A percentile compares a stretch with the other conserved stretches of the same genome.
These are phyloP conservation scores for Xenopus borealis DNA, from an alignment of 2,113 vertebrate genomes.

Conservation along the genomic window DNA sequence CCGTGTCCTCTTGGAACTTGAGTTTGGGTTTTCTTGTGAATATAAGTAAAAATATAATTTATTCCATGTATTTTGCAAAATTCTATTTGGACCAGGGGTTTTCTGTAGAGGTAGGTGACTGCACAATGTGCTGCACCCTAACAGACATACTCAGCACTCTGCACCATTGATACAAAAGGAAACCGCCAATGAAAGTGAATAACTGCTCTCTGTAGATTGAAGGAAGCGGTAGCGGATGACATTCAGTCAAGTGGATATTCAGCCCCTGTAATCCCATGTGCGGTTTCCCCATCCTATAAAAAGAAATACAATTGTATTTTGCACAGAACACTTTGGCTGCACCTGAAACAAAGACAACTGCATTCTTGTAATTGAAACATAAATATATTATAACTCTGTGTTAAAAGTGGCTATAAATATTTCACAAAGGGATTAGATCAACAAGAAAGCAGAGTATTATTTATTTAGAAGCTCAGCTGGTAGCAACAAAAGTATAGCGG, in stretches of 20 bases:
- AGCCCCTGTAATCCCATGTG: neutral
- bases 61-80: too few relatives aligned
- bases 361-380: slow-evolving; percentile 39
- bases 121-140: too few relatives aligned
- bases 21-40: too few relatives aligned
- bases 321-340: slow-evolving; percentile 27
- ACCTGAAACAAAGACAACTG: slow-evolving; percentile 39
- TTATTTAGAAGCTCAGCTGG: slow-evolving; percentile 39
- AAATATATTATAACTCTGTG: slow-evolving; percentile 38
- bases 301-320: slow-evolving; percentile 10
- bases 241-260: neutral
- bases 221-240: neutral
- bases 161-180: too few relatives aligned
- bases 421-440: slow-evolving; percentile 45
- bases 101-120: too few relatives aligned
- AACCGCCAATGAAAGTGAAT: neutral
- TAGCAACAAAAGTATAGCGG: slow-evolving; percentile 35
- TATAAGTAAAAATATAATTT: too few relatives aligned
- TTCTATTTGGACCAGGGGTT: too few relatives aligned
- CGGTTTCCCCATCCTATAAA: neutral
- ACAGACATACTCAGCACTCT: too few relatives aligned
- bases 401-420: slow-evolving; percentile 42
- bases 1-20: too few relatives aligned
- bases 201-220: neutral
- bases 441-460: slow-evolving; percentile 29